Evolutionary conservation across 2,113 vertebrate genomes (phyloP), one percentile per base, ranked within the genome.

Genomic region (Hepsetus odoe): DNA sequence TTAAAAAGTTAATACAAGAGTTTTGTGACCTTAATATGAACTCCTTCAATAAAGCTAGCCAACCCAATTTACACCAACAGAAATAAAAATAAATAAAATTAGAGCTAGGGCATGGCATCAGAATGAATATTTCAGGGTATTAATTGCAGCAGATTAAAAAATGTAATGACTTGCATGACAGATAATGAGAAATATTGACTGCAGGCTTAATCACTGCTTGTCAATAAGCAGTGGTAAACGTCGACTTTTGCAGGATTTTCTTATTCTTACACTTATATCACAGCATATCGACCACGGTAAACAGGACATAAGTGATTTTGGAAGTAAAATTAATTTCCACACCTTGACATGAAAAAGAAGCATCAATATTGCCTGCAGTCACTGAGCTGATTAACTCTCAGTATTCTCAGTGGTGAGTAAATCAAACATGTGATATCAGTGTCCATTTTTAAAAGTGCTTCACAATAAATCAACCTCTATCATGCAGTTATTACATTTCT

Each of bases 1-100:
- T 69, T 74, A 42, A 35, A 81, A 55, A 59, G 30, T 76, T 80
- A 28, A 42, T 10, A 38, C n/a, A 53, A 64, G 44, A 76, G 20
- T 68, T 65, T 10, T 3, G 9, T n/a, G 32, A 65, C 61, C 18
- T n/a, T 38, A 65, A n/a, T 38, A 65, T 65, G 22, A 65, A 5
- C 51, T 55, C 51, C n/a, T 22, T 55, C n/a, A 55, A 10, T 55
- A 55, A 55, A 55, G 51, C 24, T 4, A 55, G 51, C n/a, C n/a
- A 22, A 2, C 51, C 24, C 51, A 55, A 55, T 55, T 55, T 55
- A 24, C 12, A 22, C 30, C 20, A 65, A 65, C 16, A 20, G 28
- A 11, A 20, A 35, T 20, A 35, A 20, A 20, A 12, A 65, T 38
- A 65, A 22, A 38, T n/a, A 65, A 5, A 59, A 24, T 38, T 12